Percentiles rank a stretch among this genome's conserved stretches.
These are phyloP conservation scores for Mastomys coucha DNA, from an alignment of 2,113 vertebrate genomes.

Conservation along the genomic window DNA sequence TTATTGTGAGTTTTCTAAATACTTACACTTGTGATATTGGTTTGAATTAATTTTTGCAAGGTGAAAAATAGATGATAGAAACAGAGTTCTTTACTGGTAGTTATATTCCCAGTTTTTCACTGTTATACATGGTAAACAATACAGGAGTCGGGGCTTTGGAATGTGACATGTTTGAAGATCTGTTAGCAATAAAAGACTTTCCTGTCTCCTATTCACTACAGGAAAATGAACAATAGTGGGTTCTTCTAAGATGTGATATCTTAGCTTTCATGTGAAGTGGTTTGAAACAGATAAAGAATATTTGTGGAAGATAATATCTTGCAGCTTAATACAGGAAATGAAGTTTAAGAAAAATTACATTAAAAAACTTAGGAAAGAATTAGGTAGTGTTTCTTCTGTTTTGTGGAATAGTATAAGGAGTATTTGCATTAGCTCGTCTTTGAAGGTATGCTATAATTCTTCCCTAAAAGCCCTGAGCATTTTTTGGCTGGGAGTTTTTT, in stretches of 20 bases:
- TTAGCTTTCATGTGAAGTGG: not conserved
- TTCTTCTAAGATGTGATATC: not conserved
- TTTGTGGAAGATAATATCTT: not conserved
- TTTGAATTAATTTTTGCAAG: not conserved
- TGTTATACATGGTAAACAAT: not conserved
- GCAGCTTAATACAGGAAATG: not conserved
- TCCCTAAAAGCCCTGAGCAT: too few species aligned
- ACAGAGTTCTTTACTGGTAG: not conserved
- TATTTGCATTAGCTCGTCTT: too few species aligned
- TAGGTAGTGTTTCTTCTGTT: not conserved
- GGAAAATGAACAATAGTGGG: slow-evolving; percentile 15
- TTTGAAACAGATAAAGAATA: slow-evolving; percentile 27
- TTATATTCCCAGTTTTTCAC: not conserved
- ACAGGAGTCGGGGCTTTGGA: not conserved
- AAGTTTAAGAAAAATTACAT: not conserved
- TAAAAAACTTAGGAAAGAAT: not conserved
- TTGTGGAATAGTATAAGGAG: too few species aligned
- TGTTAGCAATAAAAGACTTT: not conserved
- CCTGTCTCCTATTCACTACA: not conserved
- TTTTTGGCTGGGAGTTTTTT: too few species aligned
- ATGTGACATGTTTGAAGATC: not conserved
- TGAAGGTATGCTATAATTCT: too few species aligned
- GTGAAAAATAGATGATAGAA: not conserved
- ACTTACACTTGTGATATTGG: not conserved
- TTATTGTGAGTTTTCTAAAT: not conserved